Base-by-base conservation (phyloP, 2,888 invertebrate species). In the Hydropsyche betteni region DNA sequence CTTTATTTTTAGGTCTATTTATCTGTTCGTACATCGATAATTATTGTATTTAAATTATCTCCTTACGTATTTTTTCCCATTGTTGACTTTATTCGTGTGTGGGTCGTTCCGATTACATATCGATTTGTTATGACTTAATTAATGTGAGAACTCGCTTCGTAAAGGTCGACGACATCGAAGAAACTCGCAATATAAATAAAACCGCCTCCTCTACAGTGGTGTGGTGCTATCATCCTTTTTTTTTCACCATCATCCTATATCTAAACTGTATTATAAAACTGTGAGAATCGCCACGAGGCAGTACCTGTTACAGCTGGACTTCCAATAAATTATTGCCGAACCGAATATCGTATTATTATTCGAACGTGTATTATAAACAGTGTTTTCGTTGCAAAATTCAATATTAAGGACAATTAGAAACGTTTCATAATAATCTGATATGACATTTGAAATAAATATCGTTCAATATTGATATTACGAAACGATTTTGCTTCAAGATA, bases 81-180 rank as follows among this genome's bases (percentile, higher is more conserved):
- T 44, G 44, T 44, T 55, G 55, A 55, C 55, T 12, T 55, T 55
- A 55, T 55, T 64, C 3, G 24, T 34, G 34, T 64, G 34, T 64
- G n/a, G 14, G 55, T 61, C 33, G 61, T 33, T 61, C 34, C 16
- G 61, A 64, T 33, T 7, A 64, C 36, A 16, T 78, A 78, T 76
- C 76, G 74, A 76, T 78, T 78, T 77, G 77, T 78, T 77, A 77
- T 68, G 72, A 70, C 74, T 77, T 79, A 79, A 79, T 79, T 74
- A 76, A 79, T 79, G 78, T 79, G 78, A 77, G 78, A 77, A 79
- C 69, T 44, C 44, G 44, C 44, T 44, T 44, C 38, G 34, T 53
- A 8, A 55, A 76, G 78, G 77, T 79, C 77, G 74, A 33, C 74
- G 72, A 72, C 73, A 44, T 73, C 69, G 34, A 50, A 64, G 38